A percentile compares a stretch with the other conserved stretches of the same genome.
Evolutionary conservation across 1,140 invertebrate species (phyloP).

Genomic region (Drosophila albomicans): DNA sequence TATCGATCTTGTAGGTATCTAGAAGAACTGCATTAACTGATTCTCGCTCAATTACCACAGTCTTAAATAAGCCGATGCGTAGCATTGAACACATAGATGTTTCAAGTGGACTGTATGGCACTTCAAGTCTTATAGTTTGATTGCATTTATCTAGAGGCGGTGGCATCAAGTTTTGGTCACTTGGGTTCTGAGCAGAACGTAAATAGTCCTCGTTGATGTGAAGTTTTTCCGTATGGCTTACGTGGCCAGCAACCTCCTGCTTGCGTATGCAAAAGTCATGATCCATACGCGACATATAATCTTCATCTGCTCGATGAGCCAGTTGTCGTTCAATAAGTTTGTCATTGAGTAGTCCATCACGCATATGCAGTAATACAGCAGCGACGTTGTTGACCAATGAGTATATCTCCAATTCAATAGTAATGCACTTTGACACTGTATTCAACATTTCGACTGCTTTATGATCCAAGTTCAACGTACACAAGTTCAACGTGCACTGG

Average conservation of each 20-base stretch:
- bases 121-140: constrained; percentile 72
- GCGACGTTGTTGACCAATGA: constrained; percentile 91
- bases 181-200: constrained; percentile 39
- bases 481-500: constrained; percentile 34
- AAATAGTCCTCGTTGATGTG: constrained; percentile 48
- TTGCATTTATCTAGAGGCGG: constrained; percentile 72
- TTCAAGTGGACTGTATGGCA: constrained; percentile 90
- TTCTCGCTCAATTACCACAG: constrained; percentile 88
- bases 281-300: constrained; percentile 89
- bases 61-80: constrained; percentile 86
- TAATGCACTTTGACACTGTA: constrained; percentile 61
- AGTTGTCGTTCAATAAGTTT: constrained; percentile 87
- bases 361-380: constrained; percentile 86
- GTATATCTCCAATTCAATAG: constrained; percentile 87
- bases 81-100: constrained; percentile 88
- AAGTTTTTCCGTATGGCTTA: constrained; percentile 36
- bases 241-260: neutral
- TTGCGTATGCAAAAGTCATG: too few relatives aligned
- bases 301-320: constrained; percentile 90
- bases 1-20: constrained; percentile 85
- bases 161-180: constrained; percentile 72
- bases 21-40: constrained; percentile 91
- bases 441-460: constrained; percentile 85
- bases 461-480: constrained; percentile 53
- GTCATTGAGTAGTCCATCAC: constrained; percentile 86